Conservation (phyloP, 2,888 invertebrate genomes). For the Protonemura montana region DNA sequence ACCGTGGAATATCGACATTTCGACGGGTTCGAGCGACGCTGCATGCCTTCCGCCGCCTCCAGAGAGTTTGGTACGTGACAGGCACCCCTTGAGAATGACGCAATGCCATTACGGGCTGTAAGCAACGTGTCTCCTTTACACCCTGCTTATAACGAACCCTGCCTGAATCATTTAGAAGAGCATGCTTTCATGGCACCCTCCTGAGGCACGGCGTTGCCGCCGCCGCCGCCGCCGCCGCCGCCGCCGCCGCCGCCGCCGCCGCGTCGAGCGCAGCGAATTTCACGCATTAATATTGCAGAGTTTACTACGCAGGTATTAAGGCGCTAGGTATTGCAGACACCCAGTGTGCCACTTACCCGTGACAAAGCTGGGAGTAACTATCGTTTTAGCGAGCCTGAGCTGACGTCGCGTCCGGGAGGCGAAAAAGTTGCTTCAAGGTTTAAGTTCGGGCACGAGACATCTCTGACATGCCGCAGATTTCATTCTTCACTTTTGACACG, state of each 20-base stretch:
- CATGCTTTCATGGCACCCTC: conserved; percentile 31
- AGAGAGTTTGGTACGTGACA: conserved; percentile 37
- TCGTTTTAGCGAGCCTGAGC: background rate
- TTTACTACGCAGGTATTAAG: background rate
- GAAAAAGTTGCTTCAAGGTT: background rate
- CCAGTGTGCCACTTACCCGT: background rate
- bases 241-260: background rate
- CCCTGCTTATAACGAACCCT: conserved; percentile 36
- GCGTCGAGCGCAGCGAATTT: conserved; percentile 8
- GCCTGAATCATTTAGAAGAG: conserved; percentile 39
- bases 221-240: background rate
- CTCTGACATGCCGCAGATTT: background rate
- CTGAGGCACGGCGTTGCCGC: background rate
- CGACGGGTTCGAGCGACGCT: background rate
- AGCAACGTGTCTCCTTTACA: conserved; percentile 39
- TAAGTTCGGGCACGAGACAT: background rate
- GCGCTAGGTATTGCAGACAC: background rate
- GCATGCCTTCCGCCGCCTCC: background rate
- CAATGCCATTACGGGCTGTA: conserved; percentile 41
- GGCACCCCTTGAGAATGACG: conserved; percentile 36
- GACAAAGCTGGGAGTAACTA: conserved; percentile 7
- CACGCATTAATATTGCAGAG: conserved; percentile 35
- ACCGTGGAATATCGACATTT: conserved; percentile 26
- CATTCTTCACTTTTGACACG: background rate
- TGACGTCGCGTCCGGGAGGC: background rate